Base-by-base conservation (phyloP, 2,113 vertebrate genomes). In the Telmatochromis sp. region DNA sequence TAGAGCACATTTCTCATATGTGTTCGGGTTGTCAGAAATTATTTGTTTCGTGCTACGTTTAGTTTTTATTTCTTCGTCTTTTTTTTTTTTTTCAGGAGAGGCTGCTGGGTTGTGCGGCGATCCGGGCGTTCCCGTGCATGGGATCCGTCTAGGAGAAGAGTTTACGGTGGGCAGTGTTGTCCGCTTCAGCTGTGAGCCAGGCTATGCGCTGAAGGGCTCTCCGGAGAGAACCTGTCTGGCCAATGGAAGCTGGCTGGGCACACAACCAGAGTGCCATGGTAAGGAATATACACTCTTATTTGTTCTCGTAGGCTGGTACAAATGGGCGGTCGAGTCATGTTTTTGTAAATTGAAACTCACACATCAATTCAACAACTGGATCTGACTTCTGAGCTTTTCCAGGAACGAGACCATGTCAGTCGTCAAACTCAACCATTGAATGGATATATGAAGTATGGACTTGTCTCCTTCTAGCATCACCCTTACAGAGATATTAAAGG, bases 181-280 rank as follows among this genome's bases (percentile, higher is more conserved):
- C 12, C 93, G 97, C 63, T 99, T 99, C 90, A 99, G 98, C 95
- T 99, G 99, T 7, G 98, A 99, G 93, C 97, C 98, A 0, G 99
- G 99, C 7, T 98, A 99, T 26, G 1, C 5, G 2, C 96, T 99
- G 12, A 95, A 95, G n/a, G 99, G 98, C 1, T 98, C 99, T 0
- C 96, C 97, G 0, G 98, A 99, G 90, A 96, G 99, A 57, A 93
- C 81, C 4, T 99, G 99, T 85, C 96, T 97, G 2, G 11, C 95
- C 88, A 97, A 98, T 5, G 95, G 98, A 78, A 97, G 96, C 2
- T 99, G 99, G 99, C 93, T 97, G 1, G 98, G 98, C 49, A 94
- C 92, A 0, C 99, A 99, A 92, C 97, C 99, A 0, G 99, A 99
- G 45, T 99, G 99, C 17, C 97, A 98, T 89, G 98, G 99, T 99